A percentile compares a stretch with the other conserved stretches of the same genome.
Conservation (phyloP, 2,113 vertebrate genomes). For the Proteles cristata region DNA sequence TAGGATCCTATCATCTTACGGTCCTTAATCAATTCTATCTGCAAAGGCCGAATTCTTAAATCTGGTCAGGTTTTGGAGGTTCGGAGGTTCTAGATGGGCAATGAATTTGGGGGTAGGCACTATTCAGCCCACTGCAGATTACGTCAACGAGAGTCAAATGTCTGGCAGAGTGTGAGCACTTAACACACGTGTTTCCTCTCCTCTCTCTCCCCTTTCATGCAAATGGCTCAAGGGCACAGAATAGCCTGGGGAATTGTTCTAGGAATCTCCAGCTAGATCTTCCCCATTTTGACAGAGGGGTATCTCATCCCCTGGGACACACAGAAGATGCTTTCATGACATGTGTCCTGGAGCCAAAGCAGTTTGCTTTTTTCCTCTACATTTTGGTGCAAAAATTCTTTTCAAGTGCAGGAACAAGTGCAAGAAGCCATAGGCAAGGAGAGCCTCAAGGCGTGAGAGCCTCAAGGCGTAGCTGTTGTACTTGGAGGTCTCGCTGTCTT, state of each 20-base stretch:
- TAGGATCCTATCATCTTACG: not conserved
- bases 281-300: not conserved
- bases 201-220: not conserved
- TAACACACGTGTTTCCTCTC: not conserved
- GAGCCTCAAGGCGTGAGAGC: not conserved
- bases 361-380: not conserved
- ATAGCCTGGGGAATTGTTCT: not conserved
- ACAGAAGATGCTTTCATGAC: not conserved
- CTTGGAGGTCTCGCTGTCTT: not conserved
- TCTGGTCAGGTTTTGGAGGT: not conserved
- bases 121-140: not conserved
- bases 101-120: not conserved
- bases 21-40: not conserved
- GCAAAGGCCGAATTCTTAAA: not conserved
- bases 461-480: not conserved
- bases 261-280: not conserved
- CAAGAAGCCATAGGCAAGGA: not conserved
- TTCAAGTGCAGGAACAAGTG: not conserved
- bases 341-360: not conserved
- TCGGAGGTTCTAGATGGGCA: not conserved
- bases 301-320: not conserved
- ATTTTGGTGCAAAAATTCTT: slow-evolving; percentile 44
- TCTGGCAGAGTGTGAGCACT: not conserved
- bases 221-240: not conserved
- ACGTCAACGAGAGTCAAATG: not conserved